Evolutionary conservation across 1,140 invertebrate genomes (phyloP).

Genomic region (Ruditapes philippinarum): DNA sequence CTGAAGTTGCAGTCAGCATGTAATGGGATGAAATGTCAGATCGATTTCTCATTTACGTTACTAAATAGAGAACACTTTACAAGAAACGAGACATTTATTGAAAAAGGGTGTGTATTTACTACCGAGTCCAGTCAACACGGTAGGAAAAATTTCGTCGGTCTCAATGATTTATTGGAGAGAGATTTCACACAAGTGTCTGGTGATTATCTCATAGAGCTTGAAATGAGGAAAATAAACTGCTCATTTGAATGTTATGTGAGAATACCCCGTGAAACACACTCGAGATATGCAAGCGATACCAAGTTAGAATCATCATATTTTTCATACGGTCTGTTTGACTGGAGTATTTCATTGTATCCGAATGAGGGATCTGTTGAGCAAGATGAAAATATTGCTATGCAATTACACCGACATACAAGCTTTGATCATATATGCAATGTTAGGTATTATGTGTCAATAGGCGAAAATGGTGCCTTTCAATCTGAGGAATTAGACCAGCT

Average conservation of each 20-base stretch:
- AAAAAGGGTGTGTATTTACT: constrained; percentile 91
- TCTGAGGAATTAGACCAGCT: constrained; percentile 93
- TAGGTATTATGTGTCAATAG: constrained; percentile 90
- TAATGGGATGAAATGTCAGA: constrained; percentile 89
- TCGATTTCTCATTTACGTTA: constrained; percentile 95
- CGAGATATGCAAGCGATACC: constrained; percentile 77
- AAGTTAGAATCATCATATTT: constrained; percentile 92
- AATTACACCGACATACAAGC: constrained; percentile 92
- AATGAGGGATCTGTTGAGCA: constrained; percentile 86
- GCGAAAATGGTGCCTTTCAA: constrained; percentile 91
- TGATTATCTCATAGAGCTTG: constrained; percentile 94
- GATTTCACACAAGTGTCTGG: constrained; percentile 94
- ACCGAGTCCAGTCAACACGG: constrained; percentile 91
- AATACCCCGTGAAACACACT: constrained; percentile 73
- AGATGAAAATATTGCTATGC: constrained; percentile 87
- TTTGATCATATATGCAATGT: constrained; percentile 94
- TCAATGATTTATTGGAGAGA: constrained; percentile 92
- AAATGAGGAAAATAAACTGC: constrained; percentile 92
- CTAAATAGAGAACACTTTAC: constrained; percentile 95
- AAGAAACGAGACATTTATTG: constrained; percentile 91
- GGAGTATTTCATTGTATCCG: constrained; percentile 93
- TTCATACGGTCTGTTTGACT: constrained; percentile 93
- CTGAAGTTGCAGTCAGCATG: constrained; percentile 93
- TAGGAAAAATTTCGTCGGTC: constrained; percentile 92
- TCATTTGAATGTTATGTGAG: constrained; percentile 90